phyloP scores from a whole-genome alignment of 2,113 vertebrate genomes.

The Equus przewalskii region DNA sequence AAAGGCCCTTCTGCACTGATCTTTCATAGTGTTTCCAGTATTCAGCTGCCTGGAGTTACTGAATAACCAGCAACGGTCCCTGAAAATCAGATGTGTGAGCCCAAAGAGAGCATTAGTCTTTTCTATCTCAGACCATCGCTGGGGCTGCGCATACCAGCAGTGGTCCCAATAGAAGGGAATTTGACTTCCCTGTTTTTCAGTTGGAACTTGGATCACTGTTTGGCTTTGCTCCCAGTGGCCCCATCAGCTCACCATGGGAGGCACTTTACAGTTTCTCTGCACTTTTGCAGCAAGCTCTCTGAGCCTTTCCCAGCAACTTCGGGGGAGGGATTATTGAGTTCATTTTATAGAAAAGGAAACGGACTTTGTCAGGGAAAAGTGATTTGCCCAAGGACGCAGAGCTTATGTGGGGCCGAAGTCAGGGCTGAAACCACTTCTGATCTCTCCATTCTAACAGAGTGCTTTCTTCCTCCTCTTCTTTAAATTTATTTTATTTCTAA shows the following conservation, averaged over 20 bases:
- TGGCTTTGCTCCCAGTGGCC: rapidly evolving
- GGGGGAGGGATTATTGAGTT: not conserved
- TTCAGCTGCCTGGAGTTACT: not conserved
- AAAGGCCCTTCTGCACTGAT: not conserved
- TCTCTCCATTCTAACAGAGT: not conserved
- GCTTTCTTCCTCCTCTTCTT: not conserved
- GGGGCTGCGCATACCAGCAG: no score
- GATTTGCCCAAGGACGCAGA: not conserved
- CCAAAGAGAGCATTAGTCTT: not conserved
- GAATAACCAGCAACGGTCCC: not conserved
- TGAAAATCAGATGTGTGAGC: not conserved
- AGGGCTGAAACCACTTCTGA: not conserved
- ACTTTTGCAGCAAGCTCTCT: not conserved
- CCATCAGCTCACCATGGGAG: not conserved
- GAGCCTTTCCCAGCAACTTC: not conserved
- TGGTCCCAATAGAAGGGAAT: rapidly evolving
- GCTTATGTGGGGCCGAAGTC: not conserved
- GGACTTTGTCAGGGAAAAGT: not conserved
- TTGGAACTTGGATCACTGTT: not conserved
- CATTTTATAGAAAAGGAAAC: conserved; percentile 13
- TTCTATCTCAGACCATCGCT: not conserved
- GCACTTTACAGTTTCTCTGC: not conserved
- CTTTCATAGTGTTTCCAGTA: not conserved
- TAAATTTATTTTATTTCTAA: not conserved
- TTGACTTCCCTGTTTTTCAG: not conserved